Evolutionary conservation across 2,113 vertebrate species (phyloP), one percentile per base, ranked within the genome.

Genomic region (Lycaon pictus): DNA sequence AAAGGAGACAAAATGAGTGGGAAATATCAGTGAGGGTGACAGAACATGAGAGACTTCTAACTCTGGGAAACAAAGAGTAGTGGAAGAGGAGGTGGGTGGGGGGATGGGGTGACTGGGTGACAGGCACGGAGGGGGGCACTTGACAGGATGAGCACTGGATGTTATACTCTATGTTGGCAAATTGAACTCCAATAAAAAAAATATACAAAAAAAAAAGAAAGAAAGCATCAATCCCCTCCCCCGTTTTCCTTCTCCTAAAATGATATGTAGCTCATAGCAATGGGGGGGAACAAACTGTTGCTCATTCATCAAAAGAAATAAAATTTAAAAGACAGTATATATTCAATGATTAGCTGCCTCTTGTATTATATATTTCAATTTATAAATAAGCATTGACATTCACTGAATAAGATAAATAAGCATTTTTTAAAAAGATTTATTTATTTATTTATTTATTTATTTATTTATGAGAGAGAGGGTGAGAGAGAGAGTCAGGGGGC

Each of bases 291-390:
- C 43, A 94, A 60, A 85, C 37, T 76, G 53, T 84, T 76, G 80
- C 0, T 93, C 27, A 32, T 60, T 88, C 12, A 72, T 96, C 22
- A 3, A 6, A 95, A 94, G 65, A 95, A 80, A 90, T 71, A 60
- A 92, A 96, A 89, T 65, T 27, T 69, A 60, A 55, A 55, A 96
- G n/a, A 83, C 17, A 88, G 53, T 35, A 51, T 71, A 88, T 51
- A 93, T n/a, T 48, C 29, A 95, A 81, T 79, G n/a, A 62, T 87
- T 58, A 90, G 88, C 19, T 81, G n/a, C 65, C 80, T 91, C n/a
- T 82, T 65, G 12, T 11, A 48, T 69, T 88, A 51, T 32, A 55
- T 37, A 83, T 43, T 96, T 72, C 55, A n/a, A 86, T 35, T 96
- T 96, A 84, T 43, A 93, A 91, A 82, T 43, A 89, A 69, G 37